A percentile compares a stretch with the other conserved stretches of the same genome.
Conservation (phyloP, 2,888 invertebrate species). For the Acleris laterana region DNA sequence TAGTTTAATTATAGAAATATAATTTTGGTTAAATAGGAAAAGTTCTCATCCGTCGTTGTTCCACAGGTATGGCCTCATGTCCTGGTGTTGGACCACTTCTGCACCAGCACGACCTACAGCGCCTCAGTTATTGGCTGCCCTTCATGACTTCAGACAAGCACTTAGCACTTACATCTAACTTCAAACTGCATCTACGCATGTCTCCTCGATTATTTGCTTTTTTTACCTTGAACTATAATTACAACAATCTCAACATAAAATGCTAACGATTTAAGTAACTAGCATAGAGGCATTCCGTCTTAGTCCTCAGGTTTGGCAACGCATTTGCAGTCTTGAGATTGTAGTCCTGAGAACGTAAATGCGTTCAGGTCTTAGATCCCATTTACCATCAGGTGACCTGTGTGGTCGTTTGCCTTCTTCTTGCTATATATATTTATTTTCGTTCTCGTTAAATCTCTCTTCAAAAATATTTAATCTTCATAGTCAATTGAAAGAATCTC, state of each 20-base stretch:
- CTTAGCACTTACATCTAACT: conserved; percentile 87
- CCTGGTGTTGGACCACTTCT: conserved; percentile 89
- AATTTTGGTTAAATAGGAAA: neutral
- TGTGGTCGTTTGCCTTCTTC: too few species aligned
- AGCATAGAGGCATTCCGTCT: too few species aligned
- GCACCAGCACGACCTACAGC: conserved; percentile 87
- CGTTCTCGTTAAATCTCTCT: conserved; percentile 42
- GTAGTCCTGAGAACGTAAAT: too few species aligned
- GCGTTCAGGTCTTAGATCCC: too few species aligned
- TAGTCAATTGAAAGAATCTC: conserved; percentile 28
- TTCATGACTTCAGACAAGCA: conserved; percentile 89
- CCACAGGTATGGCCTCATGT: conserved; percentile 88
- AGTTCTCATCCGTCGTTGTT: neutral
- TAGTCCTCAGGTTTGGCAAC: too few species aligned
- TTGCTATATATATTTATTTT: conserved; percentile 21
- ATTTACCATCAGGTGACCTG: too few species aligned
- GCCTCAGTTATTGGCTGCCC: conserved; percentile 88
- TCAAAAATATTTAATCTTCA: conserved; percentile 56
- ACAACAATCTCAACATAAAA: too few species aligned
- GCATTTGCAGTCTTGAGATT: too few species aligned
- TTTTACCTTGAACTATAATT: too few species aligned
- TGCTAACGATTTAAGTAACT: too few species aligned
- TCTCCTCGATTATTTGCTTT: neutral
- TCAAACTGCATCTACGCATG: neutral
- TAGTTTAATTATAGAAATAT: neutral